Conservation (phyloP, 2,113 vertebrate genomes). For the Pygoscelis adeliae region DNA sequence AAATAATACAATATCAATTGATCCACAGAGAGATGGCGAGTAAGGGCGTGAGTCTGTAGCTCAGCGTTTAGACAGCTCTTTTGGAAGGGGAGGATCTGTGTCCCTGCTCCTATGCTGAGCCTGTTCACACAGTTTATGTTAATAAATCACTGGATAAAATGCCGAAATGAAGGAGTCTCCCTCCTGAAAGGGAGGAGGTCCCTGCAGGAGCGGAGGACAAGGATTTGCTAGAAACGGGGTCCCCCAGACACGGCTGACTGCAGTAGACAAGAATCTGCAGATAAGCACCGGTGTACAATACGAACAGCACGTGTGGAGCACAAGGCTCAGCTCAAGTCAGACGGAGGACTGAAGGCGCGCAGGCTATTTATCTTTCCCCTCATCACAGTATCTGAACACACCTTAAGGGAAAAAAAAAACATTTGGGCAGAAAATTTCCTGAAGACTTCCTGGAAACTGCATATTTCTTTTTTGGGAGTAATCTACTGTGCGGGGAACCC, state of each 20-base stretch:
- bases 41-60: not conserved
- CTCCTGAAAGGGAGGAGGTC: not conserved
- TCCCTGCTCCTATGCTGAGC: not conserved
- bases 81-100: not conserved
- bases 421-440: not conserved
- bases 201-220: not conserved
- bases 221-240: not conserved
- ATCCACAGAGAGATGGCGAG: not conserved
- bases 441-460: not conserved
- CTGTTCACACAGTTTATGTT: not conserved
- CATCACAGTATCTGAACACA: not conserved
- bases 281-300: no score
- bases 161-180: not conserved
- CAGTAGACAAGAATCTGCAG: not conserved
- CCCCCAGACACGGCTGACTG: no score
- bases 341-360: accelerated
- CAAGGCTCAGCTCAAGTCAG: not conserved
- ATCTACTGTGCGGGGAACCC: not conserved
- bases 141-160: not conserved
- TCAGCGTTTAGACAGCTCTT: not conserved
- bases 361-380: not conserved
- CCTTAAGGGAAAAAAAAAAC: not conserved
- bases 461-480: not conserved
- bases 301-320: not conserved
- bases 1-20: not conserved